A percentile compares a stretch with the other conserved stretches of the same genome.
phyloP scores from a whole-genome alignment of 1,140 invertebrate genomes.

The Neodiprion fabricii region DNA sequence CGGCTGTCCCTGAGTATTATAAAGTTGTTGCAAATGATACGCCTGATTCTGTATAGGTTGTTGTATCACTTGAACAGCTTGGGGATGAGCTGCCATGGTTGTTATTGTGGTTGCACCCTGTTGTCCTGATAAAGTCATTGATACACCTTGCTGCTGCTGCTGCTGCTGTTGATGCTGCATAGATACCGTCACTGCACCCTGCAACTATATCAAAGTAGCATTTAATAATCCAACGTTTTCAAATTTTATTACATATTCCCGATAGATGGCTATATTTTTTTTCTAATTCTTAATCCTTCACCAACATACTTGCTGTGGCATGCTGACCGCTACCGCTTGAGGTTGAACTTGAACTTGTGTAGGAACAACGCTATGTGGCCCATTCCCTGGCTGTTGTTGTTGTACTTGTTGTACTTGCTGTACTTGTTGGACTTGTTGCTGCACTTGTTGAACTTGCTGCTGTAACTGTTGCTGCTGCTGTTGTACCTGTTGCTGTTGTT shows the following conservation, averaged over 20 bases:
- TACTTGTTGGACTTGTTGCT: conserved; percentile 44
- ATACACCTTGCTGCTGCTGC: conserved; percentile 61
- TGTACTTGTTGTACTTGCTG: conserved; percentile 51
- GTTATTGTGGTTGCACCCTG: conserved; percentile 57
- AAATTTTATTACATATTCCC: conserved; percentile 9
- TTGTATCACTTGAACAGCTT: conserved; percentile 78
- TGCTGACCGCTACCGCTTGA: conserved; percentile 62
- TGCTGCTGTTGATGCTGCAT: conserved; percentile 68
- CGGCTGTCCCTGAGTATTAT: conserved; percentile 77
- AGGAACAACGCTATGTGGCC: conserved; percentile 54
- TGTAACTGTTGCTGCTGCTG: conserved; percentile 41
- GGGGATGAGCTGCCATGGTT: conserved; percentile 57
- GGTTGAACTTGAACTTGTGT: conserved; percentile 61
- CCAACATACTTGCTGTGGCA: conserved; percentile 59
- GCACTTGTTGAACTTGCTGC: conserved; percentile 56
- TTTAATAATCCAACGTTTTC: conserved; percentile 17
- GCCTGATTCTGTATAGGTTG: conserved; percentile 79
- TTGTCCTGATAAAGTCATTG: conserved; percentile 57
- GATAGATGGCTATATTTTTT: too few relatives aligned
- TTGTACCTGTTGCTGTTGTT: conserved; percentile 58
- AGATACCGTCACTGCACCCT: conserved; percentile 55
- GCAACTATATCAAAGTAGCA: conserved; percentile 32
- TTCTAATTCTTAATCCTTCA: conserved; percentile 23
- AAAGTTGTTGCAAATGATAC: conserved; percentile 78
- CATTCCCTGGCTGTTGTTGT: conserved; percentile 50